Evolutionary conservation across 2,797 vertebrate genomes (phyloP).

Genomic region (Cossypha dichroa): DNA sequence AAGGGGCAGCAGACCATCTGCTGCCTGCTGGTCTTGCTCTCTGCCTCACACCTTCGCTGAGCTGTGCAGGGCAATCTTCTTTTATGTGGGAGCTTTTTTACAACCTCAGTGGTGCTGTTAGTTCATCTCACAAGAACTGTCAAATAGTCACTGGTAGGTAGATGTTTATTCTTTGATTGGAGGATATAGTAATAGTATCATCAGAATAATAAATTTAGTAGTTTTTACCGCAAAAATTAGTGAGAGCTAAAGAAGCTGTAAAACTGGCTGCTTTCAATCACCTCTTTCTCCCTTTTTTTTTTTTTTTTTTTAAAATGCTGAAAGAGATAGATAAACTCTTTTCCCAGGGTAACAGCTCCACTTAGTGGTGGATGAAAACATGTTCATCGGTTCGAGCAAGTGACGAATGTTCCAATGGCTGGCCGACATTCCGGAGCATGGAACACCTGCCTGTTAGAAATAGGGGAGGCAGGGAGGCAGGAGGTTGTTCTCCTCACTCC

Average conservation of each 20-base stretch:
- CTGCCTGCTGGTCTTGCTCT: background rate
- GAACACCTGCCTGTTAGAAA: background rate
- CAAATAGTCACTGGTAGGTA: background rate
- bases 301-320: background rate
- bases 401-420: background rate
- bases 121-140: background rate
- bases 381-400: background rate
- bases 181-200: background rate
- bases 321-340: background rate
- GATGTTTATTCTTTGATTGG: background rate
- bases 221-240: background rate
- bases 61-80: background rate
- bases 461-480: background rate
- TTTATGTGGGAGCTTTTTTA: background rate
- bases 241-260: background rate
- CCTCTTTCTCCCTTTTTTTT: rapidly evolving
- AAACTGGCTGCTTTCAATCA: background rate
- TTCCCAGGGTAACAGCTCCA: conserved; percentile 73
- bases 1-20: background rate
- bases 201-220: background rate
- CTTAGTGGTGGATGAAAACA: conserved; percentile 70
- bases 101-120: background rate
- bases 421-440: background rate
- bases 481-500: background rate
- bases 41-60: background rate